Evolutionary conservation across 2,113 vertebrate species (phyloP).

Genomic region (Ammodytes dubius): DNA sequence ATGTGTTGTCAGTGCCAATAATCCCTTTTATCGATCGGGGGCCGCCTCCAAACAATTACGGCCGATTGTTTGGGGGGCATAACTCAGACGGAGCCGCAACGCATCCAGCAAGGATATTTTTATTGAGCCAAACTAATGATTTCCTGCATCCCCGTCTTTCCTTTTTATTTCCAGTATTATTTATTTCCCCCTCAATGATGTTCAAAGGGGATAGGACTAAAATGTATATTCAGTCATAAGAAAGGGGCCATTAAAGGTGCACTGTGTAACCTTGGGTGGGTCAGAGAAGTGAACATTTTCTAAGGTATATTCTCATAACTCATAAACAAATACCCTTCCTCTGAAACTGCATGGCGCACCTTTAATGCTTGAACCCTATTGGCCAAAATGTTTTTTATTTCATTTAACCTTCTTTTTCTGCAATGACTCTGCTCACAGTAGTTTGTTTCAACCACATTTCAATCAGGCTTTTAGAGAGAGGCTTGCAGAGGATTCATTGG

Average conservation of each 20-base stretch:
- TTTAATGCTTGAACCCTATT: background rate
- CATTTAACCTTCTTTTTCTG: background rate
- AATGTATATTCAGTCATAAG: background rate
- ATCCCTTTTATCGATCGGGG: slow-evolving; percentile 73
- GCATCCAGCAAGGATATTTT: slow-evolving; percentile 37
- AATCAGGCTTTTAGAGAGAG: too few species aligned
- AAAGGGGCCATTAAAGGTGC: background rate
- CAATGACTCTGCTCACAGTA: background rate
- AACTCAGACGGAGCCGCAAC: slow-evolving; percentile 32
- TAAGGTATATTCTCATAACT: too few species aligned
- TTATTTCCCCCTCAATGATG: background rate
- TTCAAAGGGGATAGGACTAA: background rate
- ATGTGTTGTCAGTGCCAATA: slow-evolving; percentile 74
- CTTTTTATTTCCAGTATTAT: background rate
- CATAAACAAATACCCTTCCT: too few species aligned
- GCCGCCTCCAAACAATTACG: slow-evolving; percentile 69
- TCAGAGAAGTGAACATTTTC: too few species aligned
- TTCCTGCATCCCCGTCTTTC: slow-evolving; percentile 14
- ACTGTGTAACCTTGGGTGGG: too few species aligned
- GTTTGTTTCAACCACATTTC: too few species aligned
- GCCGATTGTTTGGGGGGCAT: slow-evolving; percentile 49
- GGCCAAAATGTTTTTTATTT: background rate
- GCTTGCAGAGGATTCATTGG: background rate
- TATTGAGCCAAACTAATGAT: slow-evolving; percentile 53
- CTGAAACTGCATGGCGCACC: too few species aligned